phyloP scores from a whole-genome alignment of 1,140 invertebrate genomes.

The Ctenoplectra terminalis region DNA sequence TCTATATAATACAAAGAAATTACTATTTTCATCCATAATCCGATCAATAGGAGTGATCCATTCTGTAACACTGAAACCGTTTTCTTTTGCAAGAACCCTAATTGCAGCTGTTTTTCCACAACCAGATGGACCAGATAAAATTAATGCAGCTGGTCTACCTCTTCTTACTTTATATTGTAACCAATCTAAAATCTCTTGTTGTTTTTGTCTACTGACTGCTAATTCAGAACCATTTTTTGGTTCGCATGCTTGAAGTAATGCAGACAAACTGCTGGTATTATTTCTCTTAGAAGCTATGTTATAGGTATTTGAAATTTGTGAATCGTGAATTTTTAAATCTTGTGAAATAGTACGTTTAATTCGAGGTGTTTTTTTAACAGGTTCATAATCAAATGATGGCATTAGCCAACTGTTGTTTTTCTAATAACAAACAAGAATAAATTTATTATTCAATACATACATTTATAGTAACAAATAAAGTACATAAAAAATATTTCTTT shows the following conservation, averaged over 20 bases:
- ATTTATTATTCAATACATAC: not conserved
- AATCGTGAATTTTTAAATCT: not conserved
- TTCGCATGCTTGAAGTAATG: conserved; percentile 73
- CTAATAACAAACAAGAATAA: conserved; percentile 20
- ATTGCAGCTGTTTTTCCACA: conserved; percentile 88
- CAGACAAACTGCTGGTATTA: conserved; percentile 62
- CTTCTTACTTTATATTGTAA: conserved; percentile 68
- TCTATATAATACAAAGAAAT: conserved; percentile 30
- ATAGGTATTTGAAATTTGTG: not conserved
- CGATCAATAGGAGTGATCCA: conserved; percentile 89
- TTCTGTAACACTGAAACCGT: conserved; percentile 85
- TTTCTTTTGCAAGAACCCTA: conserved; percentile 84
- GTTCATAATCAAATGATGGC: conserved; percentile 50
- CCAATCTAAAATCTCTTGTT: conserved; percentile 77
- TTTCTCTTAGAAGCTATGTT: conserved; percentile 48
- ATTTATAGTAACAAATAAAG: not conserved
- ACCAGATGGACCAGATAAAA: conserved; percentile 89
- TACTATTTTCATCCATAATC: conserved; percentile 79
- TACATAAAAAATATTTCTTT: too few relatives aligned
- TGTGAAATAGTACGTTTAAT: conserved; percentile 9
- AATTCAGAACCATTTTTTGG: conserved; percentile 74
- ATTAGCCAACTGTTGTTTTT: conserved; percentile 54
- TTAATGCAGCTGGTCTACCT: conserved; percentile 83
- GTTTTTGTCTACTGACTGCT: conserved; percentile 77
- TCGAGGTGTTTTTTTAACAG: not conserved